phyloP scores from a whole-genome alignment of 2,113 vertebrate genomes.

The Perognathus longimembris region DNA sequence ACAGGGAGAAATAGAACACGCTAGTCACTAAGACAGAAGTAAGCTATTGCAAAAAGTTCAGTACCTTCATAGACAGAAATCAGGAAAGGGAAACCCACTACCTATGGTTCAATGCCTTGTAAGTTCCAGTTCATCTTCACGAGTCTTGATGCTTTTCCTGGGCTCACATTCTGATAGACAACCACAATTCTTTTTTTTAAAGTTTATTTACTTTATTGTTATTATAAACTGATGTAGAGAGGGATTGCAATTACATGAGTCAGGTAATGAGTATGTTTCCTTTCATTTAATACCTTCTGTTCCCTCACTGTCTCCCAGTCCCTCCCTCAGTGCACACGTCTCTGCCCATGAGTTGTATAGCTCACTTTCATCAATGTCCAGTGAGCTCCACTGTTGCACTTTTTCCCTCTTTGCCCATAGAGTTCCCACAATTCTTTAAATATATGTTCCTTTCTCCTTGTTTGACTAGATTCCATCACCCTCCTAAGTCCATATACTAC shows the following conservation, averaged over 20 bases:
- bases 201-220: no score
- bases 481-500: neutral
- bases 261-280: no score
- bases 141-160: neutral
- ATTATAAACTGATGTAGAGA: no score
- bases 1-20: slow-evolving; percentile 33
- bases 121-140: neutral
- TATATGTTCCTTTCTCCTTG: slow-evolving; percentile 12
- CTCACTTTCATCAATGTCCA: no score
- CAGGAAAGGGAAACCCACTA: neutral
- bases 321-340: no score
- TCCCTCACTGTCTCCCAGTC: no score
- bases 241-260: no score
- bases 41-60: neutral
- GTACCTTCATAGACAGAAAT: neutral
- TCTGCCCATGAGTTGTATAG: no score
- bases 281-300: no score
- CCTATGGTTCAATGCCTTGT: neutral
- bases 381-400: no score
- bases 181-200: neutral
- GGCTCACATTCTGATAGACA: neutral
- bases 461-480: slow-evolving; percentile 25
- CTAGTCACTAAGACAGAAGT: neutral
- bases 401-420: no score
- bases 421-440: neutral